Conservation (phyloP, 2,113 vertebrate genomes). For the Trichomycterus rosablanca region DNA sequence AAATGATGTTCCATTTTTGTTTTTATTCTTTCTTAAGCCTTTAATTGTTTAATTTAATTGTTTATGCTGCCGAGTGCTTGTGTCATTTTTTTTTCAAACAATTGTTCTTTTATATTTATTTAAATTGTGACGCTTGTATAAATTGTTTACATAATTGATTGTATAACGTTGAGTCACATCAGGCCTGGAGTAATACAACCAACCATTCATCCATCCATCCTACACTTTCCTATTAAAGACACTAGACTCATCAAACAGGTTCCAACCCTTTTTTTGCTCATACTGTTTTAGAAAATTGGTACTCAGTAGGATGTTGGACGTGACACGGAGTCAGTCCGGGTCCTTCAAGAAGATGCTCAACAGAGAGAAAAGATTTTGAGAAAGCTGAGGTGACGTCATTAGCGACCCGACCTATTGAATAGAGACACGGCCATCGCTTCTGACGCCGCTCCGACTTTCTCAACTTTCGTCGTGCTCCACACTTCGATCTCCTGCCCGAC, state of each 20-base stretch:
- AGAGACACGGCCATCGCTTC: conserved; percentile 54
- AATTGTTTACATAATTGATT: no score
- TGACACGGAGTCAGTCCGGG: background rate
- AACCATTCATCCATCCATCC: no score
- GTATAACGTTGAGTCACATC: background rate
- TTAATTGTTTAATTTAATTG: no score
- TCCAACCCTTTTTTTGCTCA: no score
- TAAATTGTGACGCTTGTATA: no score
- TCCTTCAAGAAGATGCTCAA: background rate
- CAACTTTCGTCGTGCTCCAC: conserved; percentile 42
- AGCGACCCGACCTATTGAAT: conserved; percentile 54
- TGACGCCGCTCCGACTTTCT: conserved; percentile 54
- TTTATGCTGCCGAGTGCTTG: no score
- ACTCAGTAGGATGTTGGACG: no score
- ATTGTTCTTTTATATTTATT: conserved; percentile 4
- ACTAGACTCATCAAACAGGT: no score
- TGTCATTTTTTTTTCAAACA: no score
- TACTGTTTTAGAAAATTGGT: no score
- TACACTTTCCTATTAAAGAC: no score
- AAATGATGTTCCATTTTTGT: background rate
- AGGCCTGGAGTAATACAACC: no score
- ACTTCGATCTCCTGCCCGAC: background rate
- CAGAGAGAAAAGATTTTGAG: conserved; percentile 41
- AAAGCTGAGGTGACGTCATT: conserved; percentile 54
- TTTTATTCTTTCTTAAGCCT: background rate